phyloP scores from a whole-genome alignment of 2,888 invertebrate genomes.

The Megalurothrips usitatus region DNA sequence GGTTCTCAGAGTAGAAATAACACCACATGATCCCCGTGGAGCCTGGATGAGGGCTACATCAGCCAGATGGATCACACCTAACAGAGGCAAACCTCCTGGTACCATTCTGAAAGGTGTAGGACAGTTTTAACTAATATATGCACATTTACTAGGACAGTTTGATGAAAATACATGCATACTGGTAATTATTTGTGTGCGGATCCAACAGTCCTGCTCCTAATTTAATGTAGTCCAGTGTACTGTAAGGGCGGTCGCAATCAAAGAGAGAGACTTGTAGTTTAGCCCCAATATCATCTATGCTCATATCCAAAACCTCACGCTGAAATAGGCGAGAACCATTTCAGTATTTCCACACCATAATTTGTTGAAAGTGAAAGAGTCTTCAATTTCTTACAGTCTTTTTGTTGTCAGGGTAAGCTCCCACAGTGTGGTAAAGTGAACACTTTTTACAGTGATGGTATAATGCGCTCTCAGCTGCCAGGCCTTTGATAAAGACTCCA shows the following conservation, averaged over 20 bases:
- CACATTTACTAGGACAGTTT: neutral
- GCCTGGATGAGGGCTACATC: conserved; percentile 39
- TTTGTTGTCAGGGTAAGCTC: neutral
- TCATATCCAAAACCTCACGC: conserved; percentile 34
- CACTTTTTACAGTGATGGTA: neutral
- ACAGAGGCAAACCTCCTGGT: conserved; percentile 40
- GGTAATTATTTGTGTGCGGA: conserved; percentile 41
- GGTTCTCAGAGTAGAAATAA: conserved; percentile 33
- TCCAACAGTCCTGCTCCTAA: conserved; percentile 40
- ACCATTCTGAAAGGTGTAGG: conserved; percentile 38
- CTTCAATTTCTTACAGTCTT: neutral
- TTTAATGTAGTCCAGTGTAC: conserved; percentile 39
- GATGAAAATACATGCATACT: conserved; percentile 36
- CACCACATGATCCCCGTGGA: conserved; percentile 41
- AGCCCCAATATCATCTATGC: conserved; percentile 41
- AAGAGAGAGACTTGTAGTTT: conserved; percentile 40
- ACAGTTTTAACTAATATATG: conserved; percentile 20
- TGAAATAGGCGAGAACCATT: neutral
- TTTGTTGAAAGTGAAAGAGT: neutral
- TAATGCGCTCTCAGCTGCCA: neutral
- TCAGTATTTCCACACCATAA: neutral
- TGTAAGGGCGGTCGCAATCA: conserved; percentile 40
- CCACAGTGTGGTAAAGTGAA: neutral
- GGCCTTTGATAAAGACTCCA: neutral
- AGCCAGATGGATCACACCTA: conserved; percentile 40